Conservation (phyloP, 2,113 vertebrate genomes). For the Tauraco erythrolophus region DNA sequence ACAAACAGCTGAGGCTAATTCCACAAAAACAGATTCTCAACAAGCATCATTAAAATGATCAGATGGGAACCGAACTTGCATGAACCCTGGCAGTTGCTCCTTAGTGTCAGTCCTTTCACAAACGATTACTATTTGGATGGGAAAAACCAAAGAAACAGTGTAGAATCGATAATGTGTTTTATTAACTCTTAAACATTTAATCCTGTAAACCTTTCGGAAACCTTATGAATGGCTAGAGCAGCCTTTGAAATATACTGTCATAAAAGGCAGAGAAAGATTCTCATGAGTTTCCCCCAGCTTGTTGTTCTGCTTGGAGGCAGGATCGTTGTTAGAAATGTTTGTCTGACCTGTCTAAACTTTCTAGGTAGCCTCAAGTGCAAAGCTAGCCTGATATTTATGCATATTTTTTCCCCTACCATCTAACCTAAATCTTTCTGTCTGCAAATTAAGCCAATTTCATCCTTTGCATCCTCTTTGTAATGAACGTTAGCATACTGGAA, state of each 20-base stretch:
- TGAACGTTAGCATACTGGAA: not conserved
- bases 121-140: not conserved
- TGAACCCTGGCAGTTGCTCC: constrained; percentile 28
- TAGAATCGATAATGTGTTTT: constrained; percentile 35
- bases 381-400: not conserved
- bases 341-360: constrained; percentile 19
- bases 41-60: constrained; percentile 36
- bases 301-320: constrained; percentile 38
- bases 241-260: not conserved
- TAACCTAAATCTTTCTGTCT: constrained; percentile 47
- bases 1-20: constrained; percentile 14
- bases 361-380: constrained; percentile 45
- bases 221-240: not conserved
- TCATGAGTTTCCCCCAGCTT: not conserved
- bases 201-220: constrained; percentile 3
- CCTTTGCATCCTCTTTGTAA: constrained; percentile 48
- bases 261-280: not conserved
- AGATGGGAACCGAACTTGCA: constrained; percentile 28
- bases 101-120: constrained; percentile 36
- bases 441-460: constrained; percentile 43
- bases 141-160: not conserved
- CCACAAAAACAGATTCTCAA: constrained; percentile 32
- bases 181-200: constrained; percentile 37
- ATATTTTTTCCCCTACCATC: not conserved
- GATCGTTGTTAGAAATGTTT: not conserved